Evolutionary conservation across 2,113 vertebrate species (phyloP).

Genomic region (Corythoichthys intestinalis): DNA sequence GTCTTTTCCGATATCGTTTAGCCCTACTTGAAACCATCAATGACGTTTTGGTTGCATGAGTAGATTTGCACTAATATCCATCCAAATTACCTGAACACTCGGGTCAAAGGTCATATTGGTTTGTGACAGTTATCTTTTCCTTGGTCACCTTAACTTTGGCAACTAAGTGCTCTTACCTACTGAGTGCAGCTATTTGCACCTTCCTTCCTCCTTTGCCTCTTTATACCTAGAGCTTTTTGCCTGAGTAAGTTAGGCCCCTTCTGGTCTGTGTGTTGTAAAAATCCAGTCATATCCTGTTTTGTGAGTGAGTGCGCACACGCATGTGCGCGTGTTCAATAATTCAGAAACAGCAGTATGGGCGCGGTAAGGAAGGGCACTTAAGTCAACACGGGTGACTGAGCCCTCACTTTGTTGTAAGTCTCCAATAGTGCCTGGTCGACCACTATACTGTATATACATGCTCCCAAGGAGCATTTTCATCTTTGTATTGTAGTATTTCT

Average conservation of each 20-base stretch:
- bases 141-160: neutral
- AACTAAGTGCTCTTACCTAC: constrained; percentile 8
- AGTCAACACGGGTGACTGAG: constrained; percentile 53
- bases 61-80: neutral
- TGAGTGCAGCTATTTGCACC: constrained; percentile 41
- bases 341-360: constrained; percentile 60
- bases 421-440: constrained; percentile 31
- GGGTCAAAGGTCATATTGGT: neutral
- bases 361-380: constrained; percentile 46
- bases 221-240: constrained; percentile 38
- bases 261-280: constrained; percentile 50
- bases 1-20: too few species aligned
- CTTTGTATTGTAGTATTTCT: neutral
- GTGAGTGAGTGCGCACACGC: constrained; percentile 8
- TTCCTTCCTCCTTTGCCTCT: constrained; percentile 23
- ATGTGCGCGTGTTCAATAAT: constrained; percentile 63
- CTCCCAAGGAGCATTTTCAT: neutral
- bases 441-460: constrained; percentile 11
- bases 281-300: constrained; percentile 46
- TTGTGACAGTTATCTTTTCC: neutral
- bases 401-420: constrained; percentile 45
- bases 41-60: neutral
- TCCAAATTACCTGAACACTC: neutral
- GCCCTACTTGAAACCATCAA: neutral
- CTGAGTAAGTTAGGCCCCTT: constrained; percentile 36